Evolutionary conservation across 2,888 invertebrate genomes (phyloP).

Genomic region (Rhagophthalmus giganteus): DNA sequence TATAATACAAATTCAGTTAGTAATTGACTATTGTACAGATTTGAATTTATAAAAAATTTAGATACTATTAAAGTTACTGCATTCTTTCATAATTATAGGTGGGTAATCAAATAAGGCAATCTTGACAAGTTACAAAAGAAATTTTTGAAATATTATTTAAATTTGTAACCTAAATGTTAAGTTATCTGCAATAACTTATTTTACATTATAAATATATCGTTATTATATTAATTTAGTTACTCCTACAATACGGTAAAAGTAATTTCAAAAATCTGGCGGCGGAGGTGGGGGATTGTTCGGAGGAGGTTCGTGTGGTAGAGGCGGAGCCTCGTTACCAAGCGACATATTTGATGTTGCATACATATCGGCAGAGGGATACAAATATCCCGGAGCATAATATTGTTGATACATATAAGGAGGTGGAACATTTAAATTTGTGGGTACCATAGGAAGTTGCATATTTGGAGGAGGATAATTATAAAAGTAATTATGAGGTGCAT

Average conservation of each 20-base stretch:
- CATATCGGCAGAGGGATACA: slow-evolving; percentile 46
- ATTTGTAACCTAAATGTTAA: not conserved
- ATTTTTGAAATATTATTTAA: too few species aligned
- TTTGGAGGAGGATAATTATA: slow-evolving; percentile 42
- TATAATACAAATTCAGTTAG: too few species aligned
- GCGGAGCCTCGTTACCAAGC: slow-evolving; percentile 48
- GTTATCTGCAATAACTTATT: not conserved
- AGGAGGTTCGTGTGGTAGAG: slow-evolving; percentile 63
- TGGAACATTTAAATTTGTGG: slow-evolving; percentile 43
- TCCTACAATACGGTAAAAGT: too few species aligned
- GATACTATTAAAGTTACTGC: too few species aligned
- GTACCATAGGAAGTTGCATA: slow-evolving; percentile 35
- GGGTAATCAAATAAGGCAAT: too few species aligned
- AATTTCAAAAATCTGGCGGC: slow-evolving; percentile 48
- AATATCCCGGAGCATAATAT: slow-evolving; percentile 44
- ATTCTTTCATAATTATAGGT: too few species aligned
- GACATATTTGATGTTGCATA: slow-evolving; percentile 41
- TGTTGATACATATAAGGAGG: slow-evolving; percentile 42
- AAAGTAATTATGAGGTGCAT: slow-evolving; percentile 27
- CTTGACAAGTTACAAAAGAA: too few species aligned
- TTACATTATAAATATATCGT: not conserved
- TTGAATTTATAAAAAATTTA: too few species aligned
- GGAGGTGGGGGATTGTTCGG: slow-evolving; percentile 67
- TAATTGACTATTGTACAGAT: too few species aligned
- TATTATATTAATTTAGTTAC: too few species aligned